Base-by-base conservation (phyloP, 2,888 invertebrate species). In the Lasioglossum malachurum region DNA sequence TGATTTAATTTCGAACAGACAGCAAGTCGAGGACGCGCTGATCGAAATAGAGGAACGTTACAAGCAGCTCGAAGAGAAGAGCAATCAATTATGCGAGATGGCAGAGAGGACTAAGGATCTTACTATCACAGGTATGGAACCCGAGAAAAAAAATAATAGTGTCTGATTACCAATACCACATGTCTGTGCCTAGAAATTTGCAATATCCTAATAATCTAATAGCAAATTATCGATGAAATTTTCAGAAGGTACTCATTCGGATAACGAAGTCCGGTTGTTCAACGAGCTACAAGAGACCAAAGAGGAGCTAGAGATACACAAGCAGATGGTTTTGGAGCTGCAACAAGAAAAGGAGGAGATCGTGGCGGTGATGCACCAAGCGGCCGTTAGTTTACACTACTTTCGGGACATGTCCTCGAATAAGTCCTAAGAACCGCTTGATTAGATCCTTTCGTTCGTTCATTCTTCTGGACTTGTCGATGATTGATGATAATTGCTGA, bases 321-420 rank as follows among this genome's bases (percentile, higher is more conserved):
- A 96, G 86, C 95, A 96, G 81, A 95, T 96, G 79, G 91, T 96
- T 7, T 92, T 94, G 1, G 95, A 95, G 84, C 94, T 96, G 86
- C 94, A 96, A 72, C 94, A 94, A 7, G 96, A 96, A 82, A 96
- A 96, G 87, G 96, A 96, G 23, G 96, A 94, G 72, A 96, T 96
- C 88, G 93, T 96, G 76, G 94, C 90, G 5, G 88, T 96, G 4
- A 93, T 96, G 73, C 94, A 96, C 53, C 95, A 95, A 87, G 96
- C 96, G 91, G 96, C 96, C 92, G 96, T 96, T 95, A 93, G 90
- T 90, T 95, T 90, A 82, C 90, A 90, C 79, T 91, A 91, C 86
- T 88, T 90, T 90, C 90, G 87, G 79, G 78, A 88, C 38, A 41
- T 75, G 78, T 83, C 80, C 67, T 89, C 82, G 53, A 84, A 81